Conservation (phyloP, 2,113 vertebrate genomes). For the Trematomus loennbergii region DNA sequence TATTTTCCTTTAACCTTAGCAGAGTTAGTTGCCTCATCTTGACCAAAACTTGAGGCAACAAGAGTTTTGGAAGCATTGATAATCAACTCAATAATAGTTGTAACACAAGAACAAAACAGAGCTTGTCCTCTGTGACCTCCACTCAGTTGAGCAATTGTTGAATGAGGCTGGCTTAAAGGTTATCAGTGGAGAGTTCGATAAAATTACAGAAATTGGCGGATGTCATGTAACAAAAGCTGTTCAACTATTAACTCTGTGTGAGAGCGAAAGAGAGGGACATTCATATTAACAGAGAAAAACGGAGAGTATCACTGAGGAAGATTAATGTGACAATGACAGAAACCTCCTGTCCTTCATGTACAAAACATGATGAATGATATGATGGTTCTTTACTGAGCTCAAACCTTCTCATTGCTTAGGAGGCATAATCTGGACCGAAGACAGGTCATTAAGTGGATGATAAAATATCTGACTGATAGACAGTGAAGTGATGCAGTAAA, state of each 20-base stretch:
- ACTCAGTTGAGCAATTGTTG: too few relatives aligned
- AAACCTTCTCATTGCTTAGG: conserved; percentile 25
- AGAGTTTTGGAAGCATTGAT: too few relatives aligned
- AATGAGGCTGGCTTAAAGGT: too few relatives aligned
- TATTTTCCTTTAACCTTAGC: neutral
- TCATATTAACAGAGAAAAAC: neutral
- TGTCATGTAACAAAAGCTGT: neutral
- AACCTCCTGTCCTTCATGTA: conserved; percentile 22
- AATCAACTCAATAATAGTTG: too few relatives aligned
- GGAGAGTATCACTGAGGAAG: neutral
- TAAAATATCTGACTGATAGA: conserved; percentile 11
- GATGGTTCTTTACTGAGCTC: conserved; percentile 21
- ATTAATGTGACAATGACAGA: conserved; percentile 27
- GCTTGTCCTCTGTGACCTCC: too few relatives aligned
- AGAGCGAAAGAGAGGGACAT: neutral
- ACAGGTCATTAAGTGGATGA: conserved; percentile 33
- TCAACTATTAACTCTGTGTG: neutral
- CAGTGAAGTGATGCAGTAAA: neutral
- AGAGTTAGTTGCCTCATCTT: too few relatives aligned
- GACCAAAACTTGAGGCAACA: neutral
- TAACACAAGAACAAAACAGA: too few relatives aligned
- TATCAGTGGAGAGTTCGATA: too few relatives aligned
- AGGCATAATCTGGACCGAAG: conserved; percentile 29
- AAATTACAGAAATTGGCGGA: too few relatives aligned
- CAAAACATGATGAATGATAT: conserved; percentile 21